phyloP scores from a whole-genome alignment of 2,888 invertebrate species.

The Poecilobothrus nobilitatus region DNA sequence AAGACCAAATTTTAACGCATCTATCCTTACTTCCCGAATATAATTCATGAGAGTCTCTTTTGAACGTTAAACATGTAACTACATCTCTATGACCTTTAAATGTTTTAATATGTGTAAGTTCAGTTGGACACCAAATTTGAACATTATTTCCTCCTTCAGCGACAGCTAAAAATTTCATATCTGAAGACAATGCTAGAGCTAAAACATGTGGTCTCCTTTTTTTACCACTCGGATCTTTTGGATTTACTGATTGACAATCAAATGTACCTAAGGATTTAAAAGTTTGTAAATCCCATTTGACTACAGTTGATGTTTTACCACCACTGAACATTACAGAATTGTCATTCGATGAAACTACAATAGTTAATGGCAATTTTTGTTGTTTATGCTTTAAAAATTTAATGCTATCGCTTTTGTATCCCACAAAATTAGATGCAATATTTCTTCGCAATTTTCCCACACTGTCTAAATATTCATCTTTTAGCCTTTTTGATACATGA shows the following conservation, averaged over 20 bases:
- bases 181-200: slow-evolving; percentile 64
- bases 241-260: slow-evolving; percentile 42
- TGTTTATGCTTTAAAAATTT: slow-evolving; percentile 62
- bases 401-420: slow-evolving; percentile 43
- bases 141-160: slow-evolving; percentile 63
- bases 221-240: slow-evolving; percentile 30
- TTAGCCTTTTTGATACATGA: slow-evolving; percentile 58
- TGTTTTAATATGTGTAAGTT: slow-evolving; percentile 65
- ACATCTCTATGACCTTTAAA: slow-evolving; percentile 69
- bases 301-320: slow-evolving; percentile 78
- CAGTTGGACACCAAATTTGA: slow-evolving; percentile 75
- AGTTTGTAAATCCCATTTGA: slow-evolving; percentile 73
- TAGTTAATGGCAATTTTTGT: slow-evolving; percentile 70
- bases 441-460: slow-evolving; percentile 68
- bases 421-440: slow-evolving; percentile 58
- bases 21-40: slow-evolving; percentile 71
- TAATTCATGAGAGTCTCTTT: slow-evolving; percentile 74
- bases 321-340: slow-evolving; percentile 67
- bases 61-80: slow-evolving; percentile 73
- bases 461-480: slow-evolving; percentile 78
- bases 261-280: slow-evolving; percentile 53
- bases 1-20: slow-evolving; percentile 87
- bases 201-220: slow-evolving; percentile 47
- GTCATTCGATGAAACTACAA: slow-evolving; percentile 68
- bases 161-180: slow-evolving; percentile 71